Conservation (phyloP, 2,888 invertebrate species). For the Lepidocyrtoides sp. region DNA sequence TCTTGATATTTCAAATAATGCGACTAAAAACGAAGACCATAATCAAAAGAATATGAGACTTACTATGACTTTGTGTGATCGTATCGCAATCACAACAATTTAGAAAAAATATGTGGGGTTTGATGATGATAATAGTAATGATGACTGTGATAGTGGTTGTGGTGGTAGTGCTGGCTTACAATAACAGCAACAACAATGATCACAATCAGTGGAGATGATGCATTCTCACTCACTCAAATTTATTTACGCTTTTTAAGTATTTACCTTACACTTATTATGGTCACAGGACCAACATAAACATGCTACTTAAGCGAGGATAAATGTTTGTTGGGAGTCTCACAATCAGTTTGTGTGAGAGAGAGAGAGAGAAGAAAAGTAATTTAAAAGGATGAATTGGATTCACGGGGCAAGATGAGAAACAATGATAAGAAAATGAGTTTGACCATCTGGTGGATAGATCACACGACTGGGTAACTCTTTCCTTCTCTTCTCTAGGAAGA, state of each 20-base stretch:
- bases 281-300: not conserved
- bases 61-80: not conserved
- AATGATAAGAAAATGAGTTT: slow-evolving; percentile 12
- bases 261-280: slow-evolving; percentile 11
- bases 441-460: slow-evolving; percentile 21
- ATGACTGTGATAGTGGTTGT: not conserved
- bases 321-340: too few relatives aligned
- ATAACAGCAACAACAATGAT: slow-evolving; percentile 29
- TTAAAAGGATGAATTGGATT: not conserved
- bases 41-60: not conserved
- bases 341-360: not conserved
- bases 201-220: not conserved
- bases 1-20: not conserved
- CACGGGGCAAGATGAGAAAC: not conserved
- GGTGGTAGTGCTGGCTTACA: not conserved
- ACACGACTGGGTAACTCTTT: slow-evolving; percentile 25
- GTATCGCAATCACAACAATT: slow-evolving; percentile 27
- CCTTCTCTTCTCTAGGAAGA: not conserved
- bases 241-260: slow-evolving; percentile 33
- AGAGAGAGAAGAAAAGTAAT: not conserved
- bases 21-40: not conserved
- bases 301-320: not conserved
- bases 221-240: slow-evolving; percentile 27
- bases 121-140: not conserved
- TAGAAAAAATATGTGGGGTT: slow-evolving; percentile 23